Conservation (phyloP, 30 jellyfish, hydroid and myxozoan species). For the Turritopsis rubra region DNA sequence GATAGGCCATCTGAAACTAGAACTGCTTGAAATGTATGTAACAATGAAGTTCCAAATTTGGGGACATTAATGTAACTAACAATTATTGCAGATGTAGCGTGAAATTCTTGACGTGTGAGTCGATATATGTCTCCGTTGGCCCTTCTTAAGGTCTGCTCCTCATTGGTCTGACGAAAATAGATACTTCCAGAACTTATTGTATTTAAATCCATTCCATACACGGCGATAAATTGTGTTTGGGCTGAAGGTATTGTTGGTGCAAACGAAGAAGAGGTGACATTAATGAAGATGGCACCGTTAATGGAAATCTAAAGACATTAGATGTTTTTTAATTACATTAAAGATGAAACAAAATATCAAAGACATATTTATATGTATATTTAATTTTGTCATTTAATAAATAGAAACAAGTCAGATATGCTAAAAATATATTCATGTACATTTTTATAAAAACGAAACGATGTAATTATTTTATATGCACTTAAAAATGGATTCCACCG, state of each 20-base stretch:
- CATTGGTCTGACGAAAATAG: neutral
- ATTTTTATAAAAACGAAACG: too few species aligned
- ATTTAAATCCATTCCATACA: neutral
- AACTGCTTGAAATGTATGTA: constrained; percentile 2
- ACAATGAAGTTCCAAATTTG: neutral
- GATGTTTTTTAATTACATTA: too few species aligned
- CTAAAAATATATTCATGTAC: too few species aligned
- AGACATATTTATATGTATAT: too few species aligned
- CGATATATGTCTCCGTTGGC: neutral
- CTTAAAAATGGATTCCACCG: too few species aligned
- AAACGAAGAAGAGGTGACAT: neutral
- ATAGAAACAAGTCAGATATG: too few species aligned
- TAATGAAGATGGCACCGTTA: neutral
- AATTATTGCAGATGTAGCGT: neutral
- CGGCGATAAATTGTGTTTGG: neutral
- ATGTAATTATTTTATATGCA: too few species aligned
- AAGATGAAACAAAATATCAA: too few species aligned
- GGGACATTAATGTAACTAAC: neutral
- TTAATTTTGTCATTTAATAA: too few species aligned
- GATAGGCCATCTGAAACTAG: neutral
- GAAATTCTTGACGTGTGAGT: neutral
- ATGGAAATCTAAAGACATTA: neutral
- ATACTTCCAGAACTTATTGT: neutral
- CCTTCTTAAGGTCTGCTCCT: neutral
- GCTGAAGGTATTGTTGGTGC: neutral